Base-by-base conservation (phyloP, 2,888 invertebrate species). In the Ypsolopha sequella region DNA sequence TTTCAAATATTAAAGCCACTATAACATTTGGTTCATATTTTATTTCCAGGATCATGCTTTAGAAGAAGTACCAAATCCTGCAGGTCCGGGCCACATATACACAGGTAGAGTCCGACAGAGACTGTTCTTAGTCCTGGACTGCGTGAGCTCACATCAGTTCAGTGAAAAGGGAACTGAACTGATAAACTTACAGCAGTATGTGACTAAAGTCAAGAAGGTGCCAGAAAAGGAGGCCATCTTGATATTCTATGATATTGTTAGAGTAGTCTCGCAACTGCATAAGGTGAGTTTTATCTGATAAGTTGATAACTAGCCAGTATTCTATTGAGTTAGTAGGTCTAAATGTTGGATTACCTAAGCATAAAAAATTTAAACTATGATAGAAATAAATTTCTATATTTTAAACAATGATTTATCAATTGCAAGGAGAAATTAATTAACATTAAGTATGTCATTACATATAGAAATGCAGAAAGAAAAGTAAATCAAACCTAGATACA, bases 131-230 rank as follows among this genome's bases (percentile, higher is more conserved):
- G 91, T 93, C 0, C 76, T 94, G 41, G 94, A 94, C 70, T 93
- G 93, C 67, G 88, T 93, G 6, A 90, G 89, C 4, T 87, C 92
- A 0, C 93, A 93, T 64, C 92, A 93, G 65, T 87, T 80, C 57
- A 87, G 85, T 55, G 86, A 87, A 54, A 84, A 80, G 56, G 80
- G 81, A 43, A 88, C 87, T 1, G 89, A 90, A 60, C 68, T 91
- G 24, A 88, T 92, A 38, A 93, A 92, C 68, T 78, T 93, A 3
- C 92, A 93, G 64, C 91, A 93, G 63, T 92, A 93, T 66, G 92
- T 94, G 24, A 93, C 93, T 48, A 90, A 90, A 73, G 92, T 92
- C 54, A 93, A 93, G 67, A 92, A 92, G 65, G 87, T 94, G 3
- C 88, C 89, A 0, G 93, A 94, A 66, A 90, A 89, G 60, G 92